Conservation (phyloP, 2,888 invertebrate genomes). For the Idaea biselata region DNA sequence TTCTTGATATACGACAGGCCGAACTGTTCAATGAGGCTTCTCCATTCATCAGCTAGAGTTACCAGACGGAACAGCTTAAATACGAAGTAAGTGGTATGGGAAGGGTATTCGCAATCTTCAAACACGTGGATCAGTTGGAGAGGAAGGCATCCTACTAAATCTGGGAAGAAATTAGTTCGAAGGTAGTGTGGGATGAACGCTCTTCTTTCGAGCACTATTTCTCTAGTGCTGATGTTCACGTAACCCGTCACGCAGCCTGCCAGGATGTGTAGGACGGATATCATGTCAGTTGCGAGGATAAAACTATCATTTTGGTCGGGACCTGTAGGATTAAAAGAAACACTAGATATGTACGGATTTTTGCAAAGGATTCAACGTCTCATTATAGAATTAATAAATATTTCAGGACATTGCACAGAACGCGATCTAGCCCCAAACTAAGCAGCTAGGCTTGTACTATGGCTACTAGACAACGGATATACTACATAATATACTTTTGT, state of each 20-base stretch:
- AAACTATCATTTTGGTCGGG: slow-evolving; percentile 41
- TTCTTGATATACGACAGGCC: slow-evolving; percentile 40
- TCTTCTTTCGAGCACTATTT: slow-evolving; percentile 42
- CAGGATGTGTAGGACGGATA: slow-evolving; percentile 46
- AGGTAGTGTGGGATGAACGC: slow-evolving; percentile 47
- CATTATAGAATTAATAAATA: too few species aligned
- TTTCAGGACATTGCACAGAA: too few species aligned
- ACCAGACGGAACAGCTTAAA: slow-evolving; percentile 46
- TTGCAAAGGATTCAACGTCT: not conserved
- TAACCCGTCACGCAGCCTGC: slow-evolving; percentile 56
- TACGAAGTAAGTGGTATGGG: slow-evolving; percentile 47
- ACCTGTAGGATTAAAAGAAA: slow-evolving; percentile 38
- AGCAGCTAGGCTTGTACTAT: too few species aligned
- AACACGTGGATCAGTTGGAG: slow-evolving; percentile 45
- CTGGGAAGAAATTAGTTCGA: slow-evolving; percentile 38
- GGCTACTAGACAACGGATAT: too few species aligned
- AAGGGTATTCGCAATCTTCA: slow-evolving; percentile 40
- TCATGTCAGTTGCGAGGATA: slow-evolving; percentile 44
- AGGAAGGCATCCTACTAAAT: slow-evolving; percentile 47
- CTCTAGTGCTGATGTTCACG: slow-evolving; percentile 46
- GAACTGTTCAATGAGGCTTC: slow-evolving; percentile 42
- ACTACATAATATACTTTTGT: too few species aligned
- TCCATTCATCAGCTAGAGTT: slow-evolving; percentile 37
- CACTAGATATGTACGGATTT: too few species aligned
- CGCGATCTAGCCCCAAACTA: too few species aligned